These are phyloP conservation scores for Thalassaphorura encarpata DNA, from an alignment of 1,140 invertebrate species.

Conservation along the genomic window DNA sequence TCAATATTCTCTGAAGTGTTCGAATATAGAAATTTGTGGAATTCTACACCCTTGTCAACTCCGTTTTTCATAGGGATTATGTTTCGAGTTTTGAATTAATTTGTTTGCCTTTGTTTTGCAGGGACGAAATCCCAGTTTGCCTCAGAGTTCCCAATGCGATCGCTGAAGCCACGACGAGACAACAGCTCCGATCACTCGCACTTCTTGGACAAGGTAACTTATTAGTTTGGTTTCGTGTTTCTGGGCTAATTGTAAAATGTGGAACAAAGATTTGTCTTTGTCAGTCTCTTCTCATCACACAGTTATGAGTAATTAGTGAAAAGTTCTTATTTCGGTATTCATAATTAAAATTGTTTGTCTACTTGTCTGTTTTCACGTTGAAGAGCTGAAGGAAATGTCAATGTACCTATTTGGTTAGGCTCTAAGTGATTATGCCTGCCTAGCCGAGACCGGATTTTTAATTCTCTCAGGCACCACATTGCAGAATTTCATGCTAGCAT, in stretches of 20 bases:
- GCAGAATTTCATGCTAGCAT: too few relatives aligned
- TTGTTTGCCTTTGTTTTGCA: slow-evolving; percentile 39
- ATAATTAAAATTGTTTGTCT: background rate
- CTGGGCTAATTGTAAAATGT: background rate
- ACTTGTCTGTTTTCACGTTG: too few relatives aligned
- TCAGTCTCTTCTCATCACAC: background rate
- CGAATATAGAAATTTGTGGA: too few relatives aligned
- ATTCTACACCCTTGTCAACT: too few relatives aligned
- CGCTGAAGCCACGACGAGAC: slow-evolving; percentile 71
- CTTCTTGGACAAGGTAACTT: slow-evolving; percentile 68
- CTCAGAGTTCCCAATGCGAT: slow-evolving; percentile 72
- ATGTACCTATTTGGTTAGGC: too few relatives aligned
- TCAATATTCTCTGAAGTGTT: too few relatives aligned
- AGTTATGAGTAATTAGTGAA: background rate
- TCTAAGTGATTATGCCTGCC: too few relatives aligned
- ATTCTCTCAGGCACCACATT: too few relatives aligned
- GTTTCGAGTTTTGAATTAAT: background rate
- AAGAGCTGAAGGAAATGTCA: too few relatives aligned
- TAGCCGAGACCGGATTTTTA: too few relatives aligned
- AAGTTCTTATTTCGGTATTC: background rate
- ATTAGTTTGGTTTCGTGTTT: background rate
- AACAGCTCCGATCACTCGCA: slow-evolving; percentile 79
- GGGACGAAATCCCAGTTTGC: slow-evolving; percentile 87
- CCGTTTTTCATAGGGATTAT: too few relatives aligned
- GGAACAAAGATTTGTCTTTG: background rate